These are phyloP conservation scores for Tenthredo distinguenda DNA, from an alignment of 2,888 invertebrate species.

Conservation along the genomic window DNA sequence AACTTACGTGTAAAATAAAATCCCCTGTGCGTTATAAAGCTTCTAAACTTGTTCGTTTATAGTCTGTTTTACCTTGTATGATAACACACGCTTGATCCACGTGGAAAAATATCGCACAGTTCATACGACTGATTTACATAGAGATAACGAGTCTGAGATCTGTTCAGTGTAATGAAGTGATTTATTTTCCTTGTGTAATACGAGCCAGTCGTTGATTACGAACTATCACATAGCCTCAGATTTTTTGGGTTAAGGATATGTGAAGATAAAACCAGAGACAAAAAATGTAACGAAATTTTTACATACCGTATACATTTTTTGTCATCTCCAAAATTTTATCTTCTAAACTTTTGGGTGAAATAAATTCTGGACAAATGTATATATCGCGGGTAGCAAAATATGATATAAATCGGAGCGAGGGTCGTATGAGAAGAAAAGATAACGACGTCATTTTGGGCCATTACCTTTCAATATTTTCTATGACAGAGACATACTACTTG, in stretches of 20 bases:
- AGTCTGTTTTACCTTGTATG: background rate
- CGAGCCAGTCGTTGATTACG: too few relatives aligned
- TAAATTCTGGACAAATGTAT: background rate
- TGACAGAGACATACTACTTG: background rate
- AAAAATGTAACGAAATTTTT: background rate
- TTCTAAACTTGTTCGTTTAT: background rate
- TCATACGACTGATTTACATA: conserved; percentile 14
- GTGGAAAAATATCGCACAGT: background rate
- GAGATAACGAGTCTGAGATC: background rate
- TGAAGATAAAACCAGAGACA: background rate
- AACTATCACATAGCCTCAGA: background rate
- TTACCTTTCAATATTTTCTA: conserved; percentile 62
- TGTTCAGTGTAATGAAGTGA: background rate
- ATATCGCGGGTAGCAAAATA: background rate
- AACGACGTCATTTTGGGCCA: conserved; percentile 41
- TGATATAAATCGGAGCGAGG: background rate
- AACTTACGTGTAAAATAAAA: background rate
- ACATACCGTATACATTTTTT: background rate
- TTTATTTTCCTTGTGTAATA: background rate
- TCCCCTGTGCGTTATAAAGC: background rate
- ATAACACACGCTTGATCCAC: background rate
- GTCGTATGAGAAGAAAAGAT: background rate
- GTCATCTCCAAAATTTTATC: background rate
- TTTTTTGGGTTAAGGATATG: background rate
- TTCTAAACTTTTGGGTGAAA: background rate